phyloP scores from a whole-genome alignment of 2,888 invertebrate species.

The Dioctria rufipes region DNA sequence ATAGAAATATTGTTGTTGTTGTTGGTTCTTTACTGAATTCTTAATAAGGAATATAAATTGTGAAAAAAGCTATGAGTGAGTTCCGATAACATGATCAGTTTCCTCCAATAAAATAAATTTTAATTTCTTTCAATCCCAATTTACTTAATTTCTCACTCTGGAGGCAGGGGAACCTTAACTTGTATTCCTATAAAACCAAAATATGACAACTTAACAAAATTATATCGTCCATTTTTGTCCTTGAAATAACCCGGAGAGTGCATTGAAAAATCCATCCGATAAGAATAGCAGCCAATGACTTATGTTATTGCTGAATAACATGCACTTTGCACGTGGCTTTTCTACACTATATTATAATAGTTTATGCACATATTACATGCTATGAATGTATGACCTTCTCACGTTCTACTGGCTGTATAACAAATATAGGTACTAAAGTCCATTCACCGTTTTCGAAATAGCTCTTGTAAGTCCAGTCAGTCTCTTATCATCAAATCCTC shows the following conservation, averaged over 20 bases:
- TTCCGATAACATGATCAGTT: too few relatives aligned
- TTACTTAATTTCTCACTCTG: too few relatives aligned
- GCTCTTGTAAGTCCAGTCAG: not conserved
- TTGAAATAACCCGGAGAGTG: not conserved
- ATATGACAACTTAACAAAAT: too few relatives aligned
- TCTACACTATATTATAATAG: not conserved
- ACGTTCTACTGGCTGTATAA: not conserved
- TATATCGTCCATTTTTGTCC: not conserved
- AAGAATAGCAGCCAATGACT: not conserved
- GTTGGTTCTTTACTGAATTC: too few relatives aligned
- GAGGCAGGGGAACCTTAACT: too few relatives aligned
- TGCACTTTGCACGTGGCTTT: slow-evolving; percentile 41
- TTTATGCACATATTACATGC: not conserved
- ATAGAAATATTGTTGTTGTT: too few relatives aligned
- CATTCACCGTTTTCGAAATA: slow-evolving; percentile 5
- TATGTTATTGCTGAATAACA: not conserved
- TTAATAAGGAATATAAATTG: too few relatives aligned
- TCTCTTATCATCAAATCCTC: not conserved
- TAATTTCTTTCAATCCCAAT: too few relatives aligned
- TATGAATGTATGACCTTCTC: slow-evolving; percentile 17
- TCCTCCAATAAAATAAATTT: too few relatives aligned
- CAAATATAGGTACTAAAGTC: slow-evolving; percentile 19
- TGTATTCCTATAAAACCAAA: too few relatives aligned
- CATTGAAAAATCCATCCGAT: not conserved
- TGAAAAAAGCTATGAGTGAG: too few relatives aligned